Conservation (phyloP, 2,888 invertebrate genomes). For the Monoplex corrugatus region DNA sequence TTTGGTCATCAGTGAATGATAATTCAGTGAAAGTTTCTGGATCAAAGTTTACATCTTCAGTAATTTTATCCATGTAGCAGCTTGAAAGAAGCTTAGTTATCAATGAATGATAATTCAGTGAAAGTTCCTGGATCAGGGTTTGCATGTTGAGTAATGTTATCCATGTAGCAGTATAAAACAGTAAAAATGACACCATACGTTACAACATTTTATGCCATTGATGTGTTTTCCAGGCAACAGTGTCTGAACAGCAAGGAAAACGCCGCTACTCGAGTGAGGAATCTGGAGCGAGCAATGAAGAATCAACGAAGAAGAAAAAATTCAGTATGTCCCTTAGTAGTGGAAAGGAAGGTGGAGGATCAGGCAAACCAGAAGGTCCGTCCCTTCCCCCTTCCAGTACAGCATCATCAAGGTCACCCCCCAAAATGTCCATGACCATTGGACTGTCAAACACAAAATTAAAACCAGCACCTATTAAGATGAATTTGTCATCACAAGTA, state of each 20-base stretch:
- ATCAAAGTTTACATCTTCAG: no score
- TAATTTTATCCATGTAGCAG: no score
- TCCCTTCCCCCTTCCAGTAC: neutral
- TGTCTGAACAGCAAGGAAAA: slow-evolving; percentile 62
- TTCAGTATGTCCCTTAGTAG: slow-evolving; percentile 56
- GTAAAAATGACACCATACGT: no score
- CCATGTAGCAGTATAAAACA: slow-evolving; percentile 58
- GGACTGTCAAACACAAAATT: slow-evolving; percentile 48
- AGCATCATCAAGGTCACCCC: slow-evolving; percentile 45
- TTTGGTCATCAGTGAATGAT: no score
- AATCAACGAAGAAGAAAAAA: slow-evolving; percentile 62
- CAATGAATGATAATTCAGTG: no score
- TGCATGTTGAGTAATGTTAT: no score
- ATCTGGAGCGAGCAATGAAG: slow-evolving; percentile 34
- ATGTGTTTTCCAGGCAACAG: slow-evolving; percentile 43
- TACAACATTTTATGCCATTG: no score
- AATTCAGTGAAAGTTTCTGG: no score
- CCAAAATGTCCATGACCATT: slow-evolving; percentile 57
- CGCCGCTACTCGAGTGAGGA: slow-evolving; percentile 59
- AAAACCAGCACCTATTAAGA: slow-evolving; percentile 54
- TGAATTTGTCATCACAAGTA: slow-evolving; percentile 56
- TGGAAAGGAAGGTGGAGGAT: slow-evolving; percentile 34
- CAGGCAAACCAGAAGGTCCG: slow-evolving; percentile 21
- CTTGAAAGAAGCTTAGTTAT: no score
- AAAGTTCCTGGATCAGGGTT: no score